Evolutionary conservation across 2,888 invertebrate species (phyloP), one percentile per base, ranked within the genome.

Genomic region (Flexamia atlantica): DNA sequence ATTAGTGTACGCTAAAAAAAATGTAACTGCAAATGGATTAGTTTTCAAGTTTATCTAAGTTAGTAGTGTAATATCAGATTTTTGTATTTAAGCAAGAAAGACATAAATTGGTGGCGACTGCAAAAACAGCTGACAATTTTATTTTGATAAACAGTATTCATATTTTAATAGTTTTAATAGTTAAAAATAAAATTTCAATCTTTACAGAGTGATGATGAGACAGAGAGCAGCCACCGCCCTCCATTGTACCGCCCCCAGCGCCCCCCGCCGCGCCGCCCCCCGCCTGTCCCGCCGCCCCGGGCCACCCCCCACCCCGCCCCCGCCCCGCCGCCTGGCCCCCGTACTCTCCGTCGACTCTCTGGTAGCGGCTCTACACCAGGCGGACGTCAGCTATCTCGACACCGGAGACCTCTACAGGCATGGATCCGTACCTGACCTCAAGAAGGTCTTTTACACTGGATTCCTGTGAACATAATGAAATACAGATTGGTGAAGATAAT

Each of bases 341-440:
- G 88, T 88, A 2, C 87, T 91, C 17, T 90, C 90, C 82, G 89
- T 90, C 86, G 90, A 90, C 86, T 90, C 89, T 80, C 87, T 90
- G 25, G 90, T 89, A 82, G 89, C 89, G 42, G 90, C 89, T 14
- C 87, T 90, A 5, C 89, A 88, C 85, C 89, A 89, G 60, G 87
- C 89, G 2, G 89, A 89, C 53, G 87, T 90, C 74, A 90, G 90
- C 82, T 90, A 90, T 80, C 87, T 90, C 85, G 90, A 90, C 86
- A 90, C 89, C 85, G 90, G 90, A 0, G 90, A 90, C 74, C 88
- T 90, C 28, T 90, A 89, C 86, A 89, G 89, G 53, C 90, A 90
- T 86, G 92, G 91, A 0, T 92, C 92, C 81, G 92, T 90, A 57
- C 92, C 92, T 1, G 92, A 92, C 88, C 90, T 92, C 84, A 92